These are phyloP conservation scores for Ditula angustiorana DNA, from an alignment of 2,888 invertebrate species.

Conservation along the genomic window DNA sequence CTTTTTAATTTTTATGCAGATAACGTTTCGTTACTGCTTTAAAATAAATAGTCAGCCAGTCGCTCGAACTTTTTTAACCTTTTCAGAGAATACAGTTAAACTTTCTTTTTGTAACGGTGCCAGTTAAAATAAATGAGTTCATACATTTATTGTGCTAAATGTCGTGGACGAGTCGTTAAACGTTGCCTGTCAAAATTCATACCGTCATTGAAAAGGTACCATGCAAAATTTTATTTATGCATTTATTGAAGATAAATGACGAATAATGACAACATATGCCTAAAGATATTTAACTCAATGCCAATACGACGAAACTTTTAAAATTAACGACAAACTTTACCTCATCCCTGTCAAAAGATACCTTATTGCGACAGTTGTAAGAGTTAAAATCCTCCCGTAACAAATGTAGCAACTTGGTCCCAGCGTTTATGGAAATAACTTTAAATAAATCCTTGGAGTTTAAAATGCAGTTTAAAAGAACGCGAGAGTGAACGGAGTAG, in stretches of 20 bases:
- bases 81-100: neutral
- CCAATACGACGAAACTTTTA: constrained; percentile 26
- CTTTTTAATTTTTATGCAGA: constrained; percentile 18
- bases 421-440: constrained; percentile 74
- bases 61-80: neutral
- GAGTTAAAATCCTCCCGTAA: constrained; percentile 48
- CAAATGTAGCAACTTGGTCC: constrained; percentile 33
- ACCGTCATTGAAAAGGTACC: neutral
- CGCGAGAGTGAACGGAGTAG: constrained; percentile 52
- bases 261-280: constrained; percentile 2
- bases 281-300: constrained; percentile 19
- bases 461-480: constrained; percentile 68
- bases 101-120: neutral
- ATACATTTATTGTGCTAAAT: constrained; percentile 6
- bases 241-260: neutral
- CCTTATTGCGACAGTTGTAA: constrained; percentile 40
- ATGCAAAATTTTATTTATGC: constrained; percentile 20
- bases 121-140: neutral
- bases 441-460: constrained; percentile 73
- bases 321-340: constrained; percentile 12
- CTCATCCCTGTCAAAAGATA: neutral
- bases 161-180: constrained; percentile 4
- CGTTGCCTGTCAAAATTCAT: constrained; percentile 6
- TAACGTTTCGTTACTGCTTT: neutral
- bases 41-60: neutral